Percentiles rank a stretch among this genome's conserved stretches.
These are phyloP conservation scores for Strigops habroptila DNA, from an alignment of 2,113 vertebrate genomes.

Conservation along the genomic window DNA sequence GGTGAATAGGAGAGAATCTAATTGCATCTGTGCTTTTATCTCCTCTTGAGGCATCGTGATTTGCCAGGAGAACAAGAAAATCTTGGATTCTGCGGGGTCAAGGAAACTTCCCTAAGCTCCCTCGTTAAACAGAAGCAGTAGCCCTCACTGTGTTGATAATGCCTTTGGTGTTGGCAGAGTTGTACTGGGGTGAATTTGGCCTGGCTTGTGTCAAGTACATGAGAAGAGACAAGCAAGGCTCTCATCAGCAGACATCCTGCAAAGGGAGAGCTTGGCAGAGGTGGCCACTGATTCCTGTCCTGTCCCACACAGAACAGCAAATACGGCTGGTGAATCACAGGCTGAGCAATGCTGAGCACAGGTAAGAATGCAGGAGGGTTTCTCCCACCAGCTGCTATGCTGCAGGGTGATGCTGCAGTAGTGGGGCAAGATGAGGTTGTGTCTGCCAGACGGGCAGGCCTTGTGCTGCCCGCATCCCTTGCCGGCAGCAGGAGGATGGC, in stretches of 20 bases:
- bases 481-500: background rate
- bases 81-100: background rate
- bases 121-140: accelerated
- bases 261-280: background rate
- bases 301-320: background rate
- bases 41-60: accelerated
- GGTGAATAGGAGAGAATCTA: background rate
- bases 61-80: background rate
- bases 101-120: background rate
- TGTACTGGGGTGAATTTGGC: background rate
- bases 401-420: accelerated
- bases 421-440: background rate
- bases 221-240: background rate
- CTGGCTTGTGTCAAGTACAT: accelerated
- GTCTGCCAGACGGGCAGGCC: background rate
- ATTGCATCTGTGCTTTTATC: background rate
- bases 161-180: background rate
- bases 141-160: background rate
- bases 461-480: background rate
- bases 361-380: background rate
- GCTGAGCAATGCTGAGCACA: background rate
- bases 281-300: background rate
- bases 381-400: background rate
- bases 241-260: background rate
- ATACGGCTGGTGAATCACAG: background rate